phyloP scores from a whole-genome alignment of 2,797 vertebrate species.

The Epinephelus coioides region DNA sequence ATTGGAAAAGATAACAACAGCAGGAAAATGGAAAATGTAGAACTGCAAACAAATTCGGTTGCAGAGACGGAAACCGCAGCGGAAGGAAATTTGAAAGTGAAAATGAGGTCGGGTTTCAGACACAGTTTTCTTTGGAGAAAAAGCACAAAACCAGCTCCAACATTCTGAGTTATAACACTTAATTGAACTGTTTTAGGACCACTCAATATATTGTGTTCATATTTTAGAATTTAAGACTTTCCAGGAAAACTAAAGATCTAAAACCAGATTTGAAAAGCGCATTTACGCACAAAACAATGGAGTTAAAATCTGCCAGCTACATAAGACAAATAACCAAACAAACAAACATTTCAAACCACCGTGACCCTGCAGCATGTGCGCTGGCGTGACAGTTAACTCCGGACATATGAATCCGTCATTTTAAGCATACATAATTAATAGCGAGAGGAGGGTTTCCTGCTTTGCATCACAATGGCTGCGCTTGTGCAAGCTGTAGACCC shows the following conservation, averaged over 20 bases:
- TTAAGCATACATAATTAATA: conserved; percentile 82
- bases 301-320: not conserved
- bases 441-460: conserved; percentile 78
- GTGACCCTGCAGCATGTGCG: conserved; percentile 53
- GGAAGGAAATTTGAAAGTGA: not conserved
- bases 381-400: conserved; percentile 77
- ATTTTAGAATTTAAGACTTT: not conserved
- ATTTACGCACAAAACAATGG: not conserved
- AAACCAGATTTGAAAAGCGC: too few species aligned
- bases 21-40: conserved; percentile 33
- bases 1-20: conserved; percentile 50
- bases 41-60: not conserved
- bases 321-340: not conserved
- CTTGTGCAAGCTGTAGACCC: conserved; percentile 75
- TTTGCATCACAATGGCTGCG: conserved; percentile 83
- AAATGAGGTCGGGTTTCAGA: not conserved
- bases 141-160: not conserved
- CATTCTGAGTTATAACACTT: not conserved
- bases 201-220: not conserved
- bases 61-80: not conserved
- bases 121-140: not conserved
- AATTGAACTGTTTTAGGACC: not conserved
- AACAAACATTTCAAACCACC: not conserved
- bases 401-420: conserved; percentile 78
- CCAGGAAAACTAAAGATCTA: not conserved